Conservation (phyloP, 2,888 invertebrate species). For the Psylliodes chrysocephalus region DNA sequence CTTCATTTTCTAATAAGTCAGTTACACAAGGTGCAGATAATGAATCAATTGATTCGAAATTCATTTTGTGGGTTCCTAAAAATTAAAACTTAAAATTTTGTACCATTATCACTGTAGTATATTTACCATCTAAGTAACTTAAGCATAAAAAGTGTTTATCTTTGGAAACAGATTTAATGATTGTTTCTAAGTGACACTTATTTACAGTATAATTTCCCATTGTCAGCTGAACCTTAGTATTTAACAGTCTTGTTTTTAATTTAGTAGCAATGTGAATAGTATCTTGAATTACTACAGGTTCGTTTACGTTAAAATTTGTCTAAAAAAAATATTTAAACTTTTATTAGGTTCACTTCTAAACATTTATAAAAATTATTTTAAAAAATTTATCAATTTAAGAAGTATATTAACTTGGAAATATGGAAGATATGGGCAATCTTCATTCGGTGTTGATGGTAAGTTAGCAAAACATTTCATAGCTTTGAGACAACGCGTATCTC, state of each 20-base stretch:
- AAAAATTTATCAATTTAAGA: background rate
- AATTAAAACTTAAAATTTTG: slow-evolving; percentile 4
- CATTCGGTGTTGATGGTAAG: background rate
- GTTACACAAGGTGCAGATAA: background rate
- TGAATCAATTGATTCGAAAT: background rate
- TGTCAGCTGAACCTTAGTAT: slow-evolving; percentile 27
- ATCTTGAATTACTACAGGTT: slow-evolving; percentile 29
- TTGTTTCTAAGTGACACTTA: slow-evolving; percentile 8
- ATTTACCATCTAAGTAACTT: slow-evolving; percentile 26
- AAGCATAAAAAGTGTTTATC: slow-evolving; percentile 26
- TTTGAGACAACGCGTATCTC: slow-evolving; percentile 42
- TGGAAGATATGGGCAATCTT: slow-evolving; percentile 4
- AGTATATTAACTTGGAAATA: slow-evolving; percentile 15
- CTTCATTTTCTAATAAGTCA: slow-evolving; percentile 5
- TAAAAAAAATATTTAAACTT: slow-evolving; percentile 17
- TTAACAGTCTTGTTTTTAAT: slow-evolving; percentile 38
- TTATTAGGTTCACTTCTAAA: background rate
- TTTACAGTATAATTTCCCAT: slow-evolving; percentile 34
- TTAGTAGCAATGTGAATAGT: slow-evolving; percentile 42
- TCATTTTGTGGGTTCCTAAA: background rate
- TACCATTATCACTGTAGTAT: background rate
- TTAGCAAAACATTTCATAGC: slow-evolving; percentile 34
- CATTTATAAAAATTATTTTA: background rate
- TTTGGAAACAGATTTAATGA: slow-evolving; percentile 21
- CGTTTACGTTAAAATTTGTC: slow-evolving; percentile 8